These are phyloP conservation scores for Bradypodion pumilum DNA, from an alignment of 2,797 vertebrate genomes.

Conservation along the genomic window DNA sequence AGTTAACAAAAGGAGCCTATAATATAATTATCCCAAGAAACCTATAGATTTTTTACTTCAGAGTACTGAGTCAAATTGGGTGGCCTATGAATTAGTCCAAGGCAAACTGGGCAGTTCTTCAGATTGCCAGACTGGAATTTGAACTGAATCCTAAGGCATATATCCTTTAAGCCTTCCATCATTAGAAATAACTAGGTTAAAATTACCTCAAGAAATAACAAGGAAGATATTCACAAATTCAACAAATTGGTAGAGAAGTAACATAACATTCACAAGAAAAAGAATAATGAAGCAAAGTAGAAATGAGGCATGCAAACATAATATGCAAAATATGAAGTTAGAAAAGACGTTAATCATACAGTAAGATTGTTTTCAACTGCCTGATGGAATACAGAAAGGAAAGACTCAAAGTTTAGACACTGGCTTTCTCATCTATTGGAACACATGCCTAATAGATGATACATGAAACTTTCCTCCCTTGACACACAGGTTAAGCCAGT, in stretches of 20 bases:
- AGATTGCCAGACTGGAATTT: not conserved
- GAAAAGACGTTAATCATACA: not conserved
- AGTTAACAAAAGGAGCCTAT: not conserved
- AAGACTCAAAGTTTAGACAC: not conserved
- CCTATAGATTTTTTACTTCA: not conserved
- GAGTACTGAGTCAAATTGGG: not conserved
- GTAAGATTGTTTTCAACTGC: not conserved
- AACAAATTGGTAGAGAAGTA: not conserved
- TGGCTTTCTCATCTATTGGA: not conserved
- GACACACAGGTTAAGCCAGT: constrained; percentile 17
- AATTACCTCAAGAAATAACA: not conserved
- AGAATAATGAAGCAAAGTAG: not conserved
- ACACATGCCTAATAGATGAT: constrained; percentile 2
- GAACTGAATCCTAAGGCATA: not conserved
- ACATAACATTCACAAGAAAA: not conserved
- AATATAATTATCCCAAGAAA: not conserved
- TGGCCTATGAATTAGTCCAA: not conserved
- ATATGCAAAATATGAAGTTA: not conserved
- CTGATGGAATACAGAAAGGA: not conserved
- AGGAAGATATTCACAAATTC: not conserved
- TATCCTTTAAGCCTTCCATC: not conserved
- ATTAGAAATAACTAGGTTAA: not conserved
- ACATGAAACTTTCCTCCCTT: constrained; percentile 1
- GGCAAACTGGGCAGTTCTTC: not conserved
- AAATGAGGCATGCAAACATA: not conserved